Evolutionary conservation across 2,888 invertebrate species (phyloP).

Genomic region (Nesidiocoris tenuis): DNA sequence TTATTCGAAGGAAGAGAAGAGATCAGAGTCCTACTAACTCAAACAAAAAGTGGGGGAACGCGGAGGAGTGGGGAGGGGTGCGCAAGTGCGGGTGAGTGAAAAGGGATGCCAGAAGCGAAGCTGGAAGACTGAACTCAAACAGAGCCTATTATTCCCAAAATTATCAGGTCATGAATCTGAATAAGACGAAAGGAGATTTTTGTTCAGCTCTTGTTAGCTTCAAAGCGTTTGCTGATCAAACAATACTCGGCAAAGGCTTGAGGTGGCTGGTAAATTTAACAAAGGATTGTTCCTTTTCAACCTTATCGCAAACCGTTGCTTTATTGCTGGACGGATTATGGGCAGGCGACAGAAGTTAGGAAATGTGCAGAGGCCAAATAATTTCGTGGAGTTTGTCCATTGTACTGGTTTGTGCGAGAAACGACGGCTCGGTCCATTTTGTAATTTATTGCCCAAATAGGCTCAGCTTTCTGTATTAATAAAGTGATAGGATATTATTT

Average conservation of each 20-base stretch:
- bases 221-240: constrained; percentile 34
- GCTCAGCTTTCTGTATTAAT: no score
- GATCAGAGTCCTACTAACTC: neutral
- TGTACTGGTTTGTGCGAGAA: no score
- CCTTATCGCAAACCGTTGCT: neutral
- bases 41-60: no score
- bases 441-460: no score
- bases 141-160: neutral
- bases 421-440: no score
- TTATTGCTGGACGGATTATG: neutral
- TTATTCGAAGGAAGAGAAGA: neutral
- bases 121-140: neutral
- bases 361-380: no score
- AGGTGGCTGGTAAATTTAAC: constrained; percentile 16
- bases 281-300: constrained; percentile 29
- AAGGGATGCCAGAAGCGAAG: neutral
- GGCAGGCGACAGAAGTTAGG: no score
- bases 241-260: constrained; percentile 10
- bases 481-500: no score
- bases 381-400: no score
- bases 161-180: constrained; percentile 10
- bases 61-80: no score
- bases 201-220: constrained; percentile 5
- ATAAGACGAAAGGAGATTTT: neutral
- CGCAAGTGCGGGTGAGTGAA: no score